Evolutionary conservation across 2,888 invertebrate genomes (phyloP).

Genomic region (Torymus aiolomorphi): DNA sequence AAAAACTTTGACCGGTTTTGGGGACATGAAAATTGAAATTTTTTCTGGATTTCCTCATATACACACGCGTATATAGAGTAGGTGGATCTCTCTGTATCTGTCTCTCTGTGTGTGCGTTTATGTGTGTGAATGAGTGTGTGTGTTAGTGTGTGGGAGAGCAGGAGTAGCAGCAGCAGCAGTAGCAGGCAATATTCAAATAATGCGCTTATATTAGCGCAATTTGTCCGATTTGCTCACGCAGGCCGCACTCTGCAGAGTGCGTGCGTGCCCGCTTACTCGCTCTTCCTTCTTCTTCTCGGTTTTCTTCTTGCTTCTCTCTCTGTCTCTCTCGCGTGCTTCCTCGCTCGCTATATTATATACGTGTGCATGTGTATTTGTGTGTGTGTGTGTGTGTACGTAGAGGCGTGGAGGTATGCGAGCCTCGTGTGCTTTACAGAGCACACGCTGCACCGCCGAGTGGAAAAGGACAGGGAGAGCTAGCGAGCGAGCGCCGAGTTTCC

Average conservation of each 20-base stretch:
- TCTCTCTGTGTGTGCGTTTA: too few relatives aligned
- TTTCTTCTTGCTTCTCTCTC: background rate
- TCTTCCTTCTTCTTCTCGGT: too few relatives aligned
- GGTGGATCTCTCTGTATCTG: too few relatives aligned
- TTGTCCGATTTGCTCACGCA: constrained; percentile 19
- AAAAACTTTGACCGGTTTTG: too few relatives aligned
- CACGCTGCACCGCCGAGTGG: background rate
- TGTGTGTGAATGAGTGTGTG: too few relatives aligned
- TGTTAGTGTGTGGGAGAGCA: too few relatives aligned
- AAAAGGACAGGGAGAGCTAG: constrained; percentile 17
- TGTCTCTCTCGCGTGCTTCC: background rate
- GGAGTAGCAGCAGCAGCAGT: too few relatives aligned
- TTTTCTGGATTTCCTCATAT: too few relatives aligned
- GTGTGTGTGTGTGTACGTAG: background rate
- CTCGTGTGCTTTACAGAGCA: constrained; percentile 19
- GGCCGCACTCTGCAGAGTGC: background rate
- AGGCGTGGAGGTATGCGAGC: constrained; percentile 8
- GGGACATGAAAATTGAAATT: too few relatives aligned
- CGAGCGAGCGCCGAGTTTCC: constrained; percentile 54
- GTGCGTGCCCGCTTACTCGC: too few relatives aligned
- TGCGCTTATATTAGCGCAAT: constrained; percentile 40
- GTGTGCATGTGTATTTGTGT: background rate
- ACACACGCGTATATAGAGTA: too few relatives aligned
- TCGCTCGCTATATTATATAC: background rate
- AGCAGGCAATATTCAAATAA: constrained; percentile 48